Percentiles rank a stretch among this genome's conserved stretches.
phyloP scores from a whole-genome alignment of 1,140 invertebrate genomes.

The Micrasema minimum region DNA sequence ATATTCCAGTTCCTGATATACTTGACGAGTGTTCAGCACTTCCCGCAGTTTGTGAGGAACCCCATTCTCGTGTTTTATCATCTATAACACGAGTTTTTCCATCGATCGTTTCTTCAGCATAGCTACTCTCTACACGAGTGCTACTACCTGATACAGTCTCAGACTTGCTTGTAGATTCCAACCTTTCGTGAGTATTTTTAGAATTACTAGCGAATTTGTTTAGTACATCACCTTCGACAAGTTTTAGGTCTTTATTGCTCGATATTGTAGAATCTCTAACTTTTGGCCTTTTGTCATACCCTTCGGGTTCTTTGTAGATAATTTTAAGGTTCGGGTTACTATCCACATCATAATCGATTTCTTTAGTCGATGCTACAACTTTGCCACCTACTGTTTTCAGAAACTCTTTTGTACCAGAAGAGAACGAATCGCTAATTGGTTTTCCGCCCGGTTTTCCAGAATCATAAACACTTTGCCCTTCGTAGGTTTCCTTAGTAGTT shows the following conservation, averaged over 20 bases:
- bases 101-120: slow-evolving; percentile 60
- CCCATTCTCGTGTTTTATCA: slow-evolving; percentile 59
- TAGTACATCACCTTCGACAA: not conserved
- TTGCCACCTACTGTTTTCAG: slow-evolving; percentile 47
- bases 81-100: slow-evolving; percentile 61
- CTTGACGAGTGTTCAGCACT: slow-evolving; percentile 65
- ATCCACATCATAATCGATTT: slow-evolving; percentile 41
- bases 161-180: slow-evolving; percentile 41
- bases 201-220: not conserved
- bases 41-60: slow-evolving; percentile 57
- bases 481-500: slow-evolving; percentile 64
- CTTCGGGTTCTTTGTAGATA: slow-evolving; percentile 9
- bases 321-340: slow-evolving; percentile 28
- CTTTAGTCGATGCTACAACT: slow-evolving; percentile 45
- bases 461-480: slow-evolving; percentile 67
- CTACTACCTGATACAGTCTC: slow-evolving; percentile 29
- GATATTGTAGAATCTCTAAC: not conserved
- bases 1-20: slow-evolving; percentile 64
- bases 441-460: slow-evolving; percentile 64
- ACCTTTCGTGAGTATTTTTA: slow-evolving; percentile 26
- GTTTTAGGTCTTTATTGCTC: not conserved
- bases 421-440: slow-evolving; percentile 42
- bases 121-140: slow-evolving; percentile 54
- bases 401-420: slow-evolving; percentile 51
- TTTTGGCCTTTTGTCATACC: slow-evolving; percentile 14